Base-by-base conservation (phyloP, 2,888 invertebrate species). In the Aquatica leii region DNA sequence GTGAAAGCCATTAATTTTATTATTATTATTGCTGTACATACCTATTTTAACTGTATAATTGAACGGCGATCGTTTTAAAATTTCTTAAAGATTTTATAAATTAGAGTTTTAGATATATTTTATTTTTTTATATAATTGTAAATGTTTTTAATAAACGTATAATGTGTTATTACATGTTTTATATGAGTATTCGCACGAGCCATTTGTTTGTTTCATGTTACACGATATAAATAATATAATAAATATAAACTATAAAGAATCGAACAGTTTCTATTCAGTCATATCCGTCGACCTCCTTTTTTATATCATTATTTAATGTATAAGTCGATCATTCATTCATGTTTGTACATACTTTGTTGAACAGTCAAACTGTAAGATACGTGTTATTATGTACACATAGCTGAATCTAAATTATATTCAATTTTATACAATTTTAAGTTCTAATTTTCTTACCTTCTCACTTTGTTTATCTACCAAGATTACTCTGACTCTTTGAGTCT, bases 331-430 rank as follows among this genome's bases (percentile, higher is more conserved):
- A 31, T 54, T 74, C 74, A 76, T 46, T 66, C 67, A 69, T 72
- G 68, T 75, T 76, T 78, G 77, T 78, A 78, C 43, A 64, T 73
- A 78, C 76, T 78, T 74, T 77, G 74, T 76, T 74, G 76, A 76
- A 75, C 74, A 77, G 75, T 77, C 74, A 74, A 75, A 76, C 75
- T 80, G 79, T 80, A 79, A 78, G 77, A 76, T 75, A 84, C 73
- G 73, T 65, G 65, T 77, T 76, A 65, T 69, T 65, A 82, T 84
- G 84, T 84, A 84, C 83, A 83, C 83, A 84, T 84, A 84, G 83
- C 78, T 80, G 76, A 72, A 71, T 67, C 78, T 78, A 76, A 80
- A 79, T 79, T 79, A 79, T 79, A 80, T 78, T 76, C 78, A 77
- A 74, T 79, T 79, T 79, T 79, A 69, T 73, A 64, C 43, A 64